phyloP scores from a whole-genome alignment of 2,888 invertebrate genomes.

The Anthophora plumipes region DNA sequence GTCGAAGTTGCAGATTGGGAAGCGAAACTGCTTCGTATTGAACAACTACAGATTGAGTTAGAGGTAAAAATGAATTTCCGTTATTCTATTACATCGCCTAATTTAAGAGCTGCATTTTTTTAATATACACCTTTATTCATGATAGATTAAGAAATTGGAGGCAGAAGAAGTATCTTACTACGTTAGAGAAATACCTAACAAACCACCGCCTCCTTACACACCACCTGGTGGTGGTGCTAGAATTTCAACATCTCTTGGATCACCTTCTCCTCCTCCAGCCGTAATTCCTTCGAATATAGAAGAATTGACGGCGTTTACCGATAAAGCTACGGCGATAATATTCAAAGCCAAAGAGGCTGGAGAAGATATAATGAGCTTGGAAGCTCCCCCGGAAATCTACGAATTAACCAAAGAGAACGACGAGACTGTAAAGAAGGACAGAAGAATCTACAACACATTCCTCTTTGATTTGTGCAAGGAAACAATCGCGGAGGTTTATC shows the following conservation, averaged over 20 bases:
- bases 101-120: neutral
- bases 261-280: constrained; percentile 79
- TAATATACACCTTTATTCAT: constrained; percentile 6
- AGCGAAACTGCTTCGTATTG: constrained; percentile 87
- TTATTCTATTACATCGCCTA: neutral
- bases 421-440: constrained; percentile 77
- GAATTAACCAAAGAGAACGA: constrained; percentile 77
- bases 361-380: constrained; percentile 77
- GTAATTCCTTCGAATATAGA: constrained; percentile 85
- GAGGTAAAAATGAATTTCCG: constrained; percentile 84
- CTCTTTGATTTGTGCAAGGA: constrained; percentile 88
- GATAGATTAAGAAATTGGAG: constrained; percentile 87
- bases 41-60: constrained; percentile 88
- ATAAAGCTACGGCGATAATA: constrained; percentile 84
- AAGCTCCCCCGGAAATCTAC: constrained; percentile 80
- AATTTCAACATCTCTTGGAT: constrained; percentile 77
- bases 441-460: constrained; percentile 86
- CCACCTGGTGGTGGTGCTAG: constrained; percentile 85
- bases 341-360: constrained; percentile 83
- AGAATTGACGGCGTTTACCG: constrained; percentile 85
- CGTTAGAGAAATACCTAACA: constrained; percentile 90
- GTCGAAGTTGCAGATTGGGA: constrained; percentile 84
- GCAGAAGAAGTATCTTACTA: constrained; percentile 86
- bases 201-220: constrained; percentile 91
- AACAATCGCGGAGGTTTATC: constrained; percentile 86